Evolutionary conservation across 2,888 invertebrate genomes (phyloP).

Genomic region (Cheilosia pagana): DNA sequence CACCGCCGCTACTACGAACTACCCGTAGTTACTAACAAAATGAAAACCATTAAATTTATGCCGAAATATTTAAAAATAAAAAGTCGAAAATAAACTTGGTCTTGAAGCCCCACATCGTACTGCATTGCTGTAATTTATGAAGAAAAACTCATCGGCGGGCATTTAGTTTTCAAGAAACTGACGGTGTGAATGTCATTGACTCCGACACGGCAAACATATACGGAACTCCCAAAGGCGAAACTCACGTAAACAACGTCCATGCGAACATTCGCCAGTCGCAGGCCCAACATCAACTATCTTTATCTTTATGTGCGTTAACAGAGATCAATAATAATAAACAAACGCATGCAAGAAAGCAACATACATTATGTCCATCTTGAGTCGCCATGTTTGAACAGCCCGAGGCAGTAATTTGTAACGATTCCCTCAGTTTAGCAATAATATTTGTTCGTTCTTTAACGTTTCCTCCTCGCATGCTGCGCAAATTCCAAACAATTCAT

Average conservation of each 20-base stretch:
- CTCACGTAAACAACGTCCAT: background rate
- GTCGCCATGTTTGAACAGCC: conserved; percentile 4
- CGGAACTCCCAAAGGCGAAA: too few species aligned
- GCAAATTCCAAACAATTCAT: conserved; percentile 40
- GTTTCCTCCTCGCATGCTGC: conserved; percentile 10
- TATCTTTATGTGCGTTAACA: conserved; percentile 29
- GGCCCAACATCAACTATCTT: background rate
- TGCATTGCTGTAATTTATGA: too few species aligned
- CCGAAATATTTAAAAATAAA: too few species aligned
- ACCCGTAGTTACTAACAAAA: too few species aligned
- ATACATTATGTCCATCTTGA: conserved; percentile 28
- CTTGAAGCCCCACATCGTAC: too few species aligned
- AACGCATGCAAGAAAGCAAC: conserved; percentile 22
- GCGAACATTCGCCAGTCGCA: background rate
- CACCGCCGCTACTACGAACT: too few species aligned
- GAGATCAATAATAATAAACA: conserved; percentile 22
- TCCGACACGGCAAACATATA: too few species aligned
- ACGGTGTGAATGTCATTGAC: too few species aligned
- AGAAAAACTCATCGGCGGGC: too few species aligned
- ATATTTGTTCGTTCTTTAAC: conserved; percentile 15
- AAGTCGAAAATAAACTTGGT: too few species aligned
- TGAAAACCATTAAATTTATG: too few species aligned
- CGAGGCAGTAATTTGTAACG: background rate
- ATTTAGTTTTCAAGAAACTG: background rate
- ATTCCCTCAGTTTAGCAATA: conserved; percentile 15